Percentiles rank a stretch among this genome's conserved stretches.
These are phyloP conservation scores for Enteromius unitaeniatus DNA, from an alignment of 2,797 vertebrate species.

Conservation along the genomic window DNA sequence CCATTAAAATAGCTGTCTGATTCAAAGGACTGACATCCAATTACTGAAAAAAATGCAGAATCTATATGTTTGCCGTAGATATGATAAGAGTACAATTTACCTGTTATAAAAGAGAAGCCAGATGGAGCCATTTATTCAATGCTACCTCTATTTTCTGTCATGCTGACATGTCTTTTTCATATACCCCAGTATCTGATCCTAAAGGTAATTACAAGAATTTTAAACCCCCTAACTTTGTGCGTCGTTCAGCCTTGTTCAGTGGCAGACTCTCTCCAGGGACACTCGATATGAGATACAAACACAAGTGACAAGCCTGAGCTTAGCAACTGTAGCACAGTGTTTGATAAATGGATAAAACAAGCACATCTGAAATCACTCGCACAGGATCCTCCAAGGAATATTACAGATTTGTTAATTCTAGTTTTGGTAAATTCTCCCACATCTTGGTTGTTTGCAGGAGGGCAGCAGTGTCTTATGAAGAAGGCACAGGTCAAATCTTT, in stretches of 20 bases:
- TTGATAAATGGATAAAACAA: constrained; percentile 38
- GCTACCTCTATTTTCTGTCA: constrained; percentile 7
- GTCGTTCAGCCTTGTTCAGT: background rate
- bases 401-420: constrained; percentile 36
- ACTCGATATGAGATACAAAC: constrained; percentile 32
- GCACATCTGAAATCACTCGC: constrained; percentile 29
- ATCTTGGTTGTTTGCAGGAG: background rate
- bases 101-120: background rate
- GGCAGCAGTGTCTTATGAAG: background rate
- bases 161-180: constrained; percentile 6
- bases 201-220: constrained; percentile 21
- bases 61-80: background rate
- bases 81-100: background rate
- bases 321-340: constrained; percentile 23
- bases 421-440: constrained; percentile 18
- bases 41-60: constrained; percentile 10
- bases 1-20: constrained; percentile 10
- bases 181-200: constrained; percentile 28
- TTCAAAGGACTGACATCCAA: constrained; percentile 3
- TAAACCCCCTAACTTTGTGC: constrained; percentile 1
- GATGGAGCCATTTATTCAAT: background rate
- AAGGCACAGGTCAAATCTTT: background rate
- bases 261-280: constrained; percentile 37
- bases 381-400: constrained; percentile 16
- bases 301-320: constrained; percentile 49